These are phyloP conservation scores for Potorous gilbertii DNA, from an alignment of 2,797 vertebrate species.

Conservation along the genomic window DNA sequence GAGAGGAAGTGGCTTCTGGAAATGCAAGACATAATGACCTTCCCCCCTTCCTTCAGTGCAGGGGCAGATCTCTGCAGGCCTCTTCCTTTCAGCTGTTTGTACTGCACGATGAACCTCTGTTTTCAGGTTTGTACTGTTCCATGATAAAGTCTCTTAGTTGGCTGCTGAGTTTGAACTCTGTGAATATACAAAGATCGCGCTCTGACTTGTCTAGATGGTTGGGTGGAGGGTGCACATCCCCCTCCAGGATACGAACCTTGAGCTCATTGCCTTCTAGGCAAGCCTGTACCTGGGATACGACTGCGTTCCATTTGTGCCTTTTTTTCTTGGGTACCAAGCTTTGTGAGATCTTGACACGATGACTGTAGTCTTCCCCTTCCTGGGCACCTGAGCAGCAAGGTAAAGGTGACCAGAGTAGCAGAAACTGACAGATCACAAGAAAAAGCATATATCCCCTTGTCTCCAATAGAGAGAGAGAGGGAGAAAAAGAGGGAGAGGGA, in stretches of 20 bases:
- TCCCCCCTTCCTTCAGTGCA: too few relatives aligned
- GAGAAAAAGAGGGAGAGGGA: background rate
- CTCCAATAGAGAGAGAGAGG: background rate
- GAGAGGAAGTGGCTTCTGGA: too few relatives aligned
- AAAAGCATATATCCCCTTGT: too few relatives aligned
- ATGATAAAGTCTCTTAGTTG: background rate
- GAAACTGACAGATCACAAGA: background rate
- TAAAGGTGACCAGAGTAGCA: background rate
- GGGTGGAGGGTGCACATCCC: background rate
- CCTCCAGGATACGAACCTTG: background rate
- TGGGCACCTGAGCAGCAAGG: background rate
- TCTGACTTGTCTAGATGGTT: background rate
- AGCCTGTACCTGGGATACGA: too few relatives aligned
- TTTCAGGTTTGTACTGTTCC: too few relatives aligned
- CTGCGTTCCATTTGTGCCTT: too few relatives aligned
- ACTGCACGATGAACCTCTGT: too few relatives aligned
- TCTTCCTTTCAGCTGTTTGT: background rate
- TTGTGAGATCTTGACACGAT: background rate
- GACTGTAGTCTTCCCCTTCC: too few relatives aligned
- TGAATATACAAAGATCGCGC: background rate
- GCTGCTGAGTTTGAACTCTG: background rate
- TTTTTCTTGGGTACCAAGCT: background rate
- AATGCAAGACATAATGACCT: too few relatives aligned
- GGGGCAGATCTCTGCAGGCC: background rate
- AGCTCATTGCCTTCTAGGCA: too few relatives aligned